Base-by-base conservation (phyloP, 1,140 invertebrate genomes). In the Drosophila bifasciata region DNA sequence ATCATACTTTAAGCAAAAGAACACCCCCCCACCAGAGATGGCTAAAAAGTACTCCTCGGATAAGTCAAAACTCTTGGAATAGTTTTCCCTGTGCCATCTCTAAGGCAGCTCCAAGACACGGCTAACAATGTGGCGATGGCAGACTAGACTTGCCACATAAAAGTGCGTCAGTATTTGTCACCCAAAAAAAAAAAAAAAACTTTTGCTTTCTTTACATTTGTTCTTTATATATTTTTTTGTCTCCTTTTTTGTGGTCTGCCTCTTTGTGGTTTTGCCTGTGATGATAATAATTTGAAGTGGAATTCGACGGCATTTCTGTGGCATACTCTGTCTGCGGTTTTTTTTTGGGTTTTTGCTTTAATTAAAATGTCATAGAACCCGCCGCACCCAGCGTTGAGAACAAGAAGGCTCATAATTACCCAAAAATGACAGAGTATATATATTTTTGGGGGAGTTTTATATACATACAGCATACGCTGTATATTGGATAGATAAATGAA, bases 1-100 rank as follows among this genome's bases (percentile, higher is more conserved):
- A 85, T 85, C 80, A 85, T 85, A 85, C 80, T 86, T 85, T 85
- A 85, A 86, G 77, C 81, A 81, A 59, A 79, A 62, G 48, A 72
- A 74, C 21, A 53, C 56, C 55, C 63, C 25, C 39, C 44, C 23
- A 40, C 32, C 68, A 83, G 78, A 45, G 78, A 83, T 83, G 78
- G 32, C 17, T 25, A n/a, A 40, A 51, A n/a, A 39, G 43, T 17
- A 23, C 28, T 13, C 9, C 17, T 16, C 17, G 21, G 6, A 32
- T 41, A 7, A 43, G 23, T 15, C 7, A 7, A 43, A 21, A 5
- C 5, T 40, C 36, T 19, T 1, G 4, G 0, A 39, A 45, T 70
- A 44, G 39, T 39, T 32, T 39, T 8, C 16, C 7, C 3, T 17
- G 9, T 59, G 7, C 46, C 70, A 73, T 56, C 59, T 15, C 70